phyloP scores from a whole-genome alignment of 2,888 invertebrate genomes.

The Atethmia centrago region DNA sequence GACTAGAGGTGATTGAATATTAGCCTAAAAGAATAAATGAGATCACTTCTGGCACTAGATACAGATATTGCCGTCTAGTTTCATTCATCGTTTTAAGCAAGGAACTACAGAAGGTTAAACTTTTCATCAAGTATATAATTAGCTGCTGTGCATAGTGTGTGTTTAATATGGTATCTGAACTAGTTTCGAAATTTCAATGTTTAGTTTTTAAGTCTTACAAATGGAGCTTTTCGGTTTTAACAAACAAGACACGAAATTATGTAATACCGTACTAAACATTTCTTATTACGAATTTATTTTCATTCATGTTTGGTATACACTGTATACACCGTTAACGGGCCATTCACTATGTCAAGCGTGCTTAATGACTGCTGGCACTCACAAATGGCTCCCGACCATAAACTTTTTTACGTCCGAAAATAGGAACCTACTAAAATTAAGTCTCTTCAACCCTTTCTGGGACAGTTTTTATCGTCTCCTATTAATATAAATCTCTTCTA shows the following conservation, averaged over 20 bases:
- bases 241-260: slow-evolving; percentile 47
- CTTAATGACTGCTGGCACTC: slow-evolving; percentile 63
- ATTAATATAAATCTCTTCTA: slow-evolving; percentile 22
- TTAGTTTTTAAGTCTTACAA: neutral
- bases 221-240: slow-evolving; percentile 1
- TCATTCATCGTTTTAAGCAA: neutral
- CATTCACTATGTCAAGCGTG: slow-evolving; percentile 55
- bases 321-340: slow-evolving; percentile 41
- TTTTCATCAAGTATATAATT: neutral
- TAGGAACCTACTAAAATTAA: slow-evolving; percentile 56
- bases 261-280: slow-evolving; percentile 39
- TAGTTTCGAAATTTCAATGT: slow-evolving; percentile 15
- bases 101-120: neutral
- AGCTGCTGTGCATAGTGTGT: slow-evolving; percentile 62
- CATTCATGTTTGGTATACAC: slow-evolving; percentile 44
- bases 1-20: slow-evolving; percentile 95
- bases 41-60: neutral
- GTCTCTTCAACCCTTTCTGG: slow-evolving; percentile 43
- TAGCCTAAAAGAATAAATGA: too few relatives aligned
- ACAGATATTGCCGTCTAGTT: neutral
- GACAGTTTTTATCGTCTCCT: slow-evolving; percentile 31
- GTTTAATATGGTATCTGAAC: neutral
- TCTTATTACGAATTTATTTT: slow-evolving; percentile 45
- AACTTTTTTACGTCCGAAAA: slow-evolving; percentile 66
- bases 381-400: slow-evolving; percentile 58